Percentiles rank a stretch among this genome's conserved stretches.
Conservation (phyloP, 2,888 invertebrate genomes). For the Invenusta paracnida region DNA sequence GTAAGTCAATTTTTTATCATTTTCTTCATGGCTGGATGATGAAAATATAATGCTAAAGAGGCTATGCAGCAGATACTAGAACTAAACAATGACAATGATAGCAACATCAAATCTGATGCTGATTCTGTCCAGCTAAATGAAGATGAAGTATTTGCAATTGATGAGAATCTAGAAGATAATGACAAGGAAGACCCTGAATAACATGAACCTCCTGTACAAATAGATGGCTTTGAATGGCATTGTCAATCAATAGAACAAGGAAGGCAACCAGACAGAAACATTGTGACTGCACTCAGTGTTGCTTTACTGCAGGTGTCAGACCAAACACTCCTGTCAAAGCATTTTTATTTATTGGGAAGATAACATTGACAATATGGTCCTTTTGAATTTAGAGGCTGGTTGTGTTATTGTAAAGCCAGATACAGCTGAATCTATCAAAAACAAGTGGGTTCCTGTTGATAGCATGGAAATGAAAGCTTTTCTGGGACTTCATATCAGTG, state of each 20-base stretch:
- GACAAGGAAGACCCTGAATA: not conserved
- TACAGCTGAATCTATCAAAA: no score
- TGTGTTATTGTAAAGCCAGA: no score
- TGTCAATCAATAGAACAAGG: not conserved
- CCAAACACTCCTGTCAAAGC: not conserved
- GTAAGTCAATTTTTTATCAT: not conserved
- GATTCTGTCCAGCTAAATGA: not conserved
- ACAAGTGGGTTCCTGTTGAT: no score
- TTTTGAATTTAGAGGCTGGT: no score
- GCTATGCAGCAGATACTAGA: not conserved
- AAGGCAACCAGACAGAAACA: not conserved
- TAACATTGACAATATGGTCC: no score
- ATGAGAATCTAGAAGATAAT: not conserved
- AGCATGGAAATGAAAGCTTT: no score
- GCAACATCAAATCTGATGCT: not conserved
- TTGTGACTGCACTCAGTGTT: not conserved
- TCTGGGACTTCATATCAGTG: no score
- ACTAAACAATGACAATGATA: not conserved
- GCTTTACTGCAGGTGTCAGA: not conserved
- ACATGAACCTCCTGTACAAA: not conserved
- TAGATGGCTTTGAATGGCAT: not conserved
- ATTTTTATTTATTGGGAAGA: no score
- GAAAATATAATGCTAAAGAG: no score
- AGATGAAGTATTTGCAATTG: not conserved
- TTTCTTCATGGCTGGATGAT: not conserved